Base-by-base conservation (phyloP, 2,888 invertebrate genomes). In the Caenorhabditis afra region DNA sequence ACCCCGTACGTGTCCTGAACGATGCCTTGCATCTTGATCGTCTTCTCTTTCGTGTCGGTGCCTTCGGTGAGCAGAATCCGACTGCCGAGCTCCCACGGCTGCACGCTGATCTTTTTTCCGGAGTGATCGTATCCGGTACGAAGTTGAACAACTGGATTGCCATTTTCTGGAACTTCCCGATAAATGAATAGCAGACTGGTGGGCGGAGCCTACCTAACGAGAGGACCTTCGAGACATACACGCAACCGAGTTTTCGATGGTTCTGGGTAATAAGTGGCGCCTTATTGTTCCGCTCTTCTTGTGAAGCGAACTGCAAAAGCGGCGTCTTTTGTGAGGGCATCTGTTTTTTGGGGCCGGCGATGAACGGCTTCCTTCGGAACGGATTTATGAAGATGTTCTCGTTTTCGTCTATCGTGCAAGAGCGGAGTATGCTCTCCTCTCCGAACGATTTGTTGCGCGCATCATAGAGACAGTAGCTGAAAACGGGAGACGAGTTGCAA, bases 1-100 rank as follows among this genome's bases (percentile, higher is more conserved):
- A 62, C 62, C 14, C 62, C 62, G 0, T 12, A 1, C 1, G 62
- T 62, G 20, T 62, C 62, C 10, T 62, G 22, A 29, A 62, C 50
- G 4, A 18, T 14, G 35, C 62, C 62, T 14, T 1, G 10, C 11
- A 57, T 20, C 20, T 14, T 2, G 22, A 44, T 41, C 7, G 11
- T 29, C 29, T 29, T 29, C 41, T 41, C 12, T 12, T 20, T 20
- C n/a, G 1, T 37, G 11, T 29, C 29, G 29, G 11, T 1, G 55
- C 44, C 22, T 18, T 57, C 57, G 41, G 57, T 57, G 41, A 57
- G 44, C 18, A 57, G 10, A 11, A 57, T 7, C 3, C 22, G 39
- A 1, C 20, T 20, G 5, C 57, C 57, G 18, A 57, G 18, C 41
- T 44, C 20, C 44, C n/a, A 22, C 12, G 57, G 57, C 16, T 37